Evolutionary conservation across 2,113 vertebrate species (phyloP), one percentile per base, ranked within the genome.

Genomic region (Leptocoma aspasia): DNA sequence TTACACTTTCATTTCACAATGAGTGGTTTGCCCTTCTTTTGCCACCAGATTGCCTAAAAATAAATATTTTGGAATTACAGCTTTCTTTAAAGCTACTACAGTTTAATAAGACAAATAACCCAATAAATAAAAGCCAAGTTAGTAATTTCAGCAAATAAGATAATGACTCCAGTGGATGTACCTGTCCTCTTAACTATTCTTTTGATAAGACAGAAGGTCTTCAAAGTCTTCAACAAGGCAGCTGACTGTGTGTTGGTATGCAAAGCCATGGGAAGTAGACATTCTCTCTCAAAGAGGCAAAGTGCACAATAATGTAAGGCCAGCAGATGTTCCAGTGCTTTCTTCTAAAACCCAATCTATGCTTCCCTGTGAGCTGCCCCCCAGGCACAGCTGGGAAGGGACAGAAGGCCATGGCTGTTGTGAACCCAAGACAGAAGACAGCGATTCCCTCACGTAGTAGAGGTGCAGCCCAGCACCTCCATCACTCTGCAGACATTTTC

Each of bases 401-500:
- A 73, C 75, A 87, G 78, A 90, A 89, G 91, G 94, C 91, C 93
- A 83, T 31, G 57, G 75, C 90, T 91, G 70, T 52, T 82, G 81
- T 50, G 86, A 93, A 63, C 37, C 96, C 90, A 47, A 53, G 68
- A 72, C 2, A 85, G 82, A 95, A 80, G 60, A 92, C 71, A 61
- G 73, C 1, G 3, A 19, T 60, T 72, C 90, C 93, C 75, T 73
- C 53, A 5, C 1, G 37, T 6, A 39, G 27, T 21, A 42, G 4
- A 22, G 14, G 39, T 24, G 26, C 30, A 66, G 28, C n/a, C 33
- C 21, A n/a, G 54, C 53, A 65, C 49, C 42, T 87, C 61, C 5
- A 28, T 98, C 97, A 98, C 33, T 98, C 97, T 28, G 70, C 57
- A 14, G 97, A 93, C 61, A 49, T 93, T 64, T 98, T 98, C 30